Percentiles rank a stretch among this genome's conserved stretches.
Evolutionary conservation across 1,140 invertebrate species (phyloP).

Genomic region (Micrasema minimum): DNA sequence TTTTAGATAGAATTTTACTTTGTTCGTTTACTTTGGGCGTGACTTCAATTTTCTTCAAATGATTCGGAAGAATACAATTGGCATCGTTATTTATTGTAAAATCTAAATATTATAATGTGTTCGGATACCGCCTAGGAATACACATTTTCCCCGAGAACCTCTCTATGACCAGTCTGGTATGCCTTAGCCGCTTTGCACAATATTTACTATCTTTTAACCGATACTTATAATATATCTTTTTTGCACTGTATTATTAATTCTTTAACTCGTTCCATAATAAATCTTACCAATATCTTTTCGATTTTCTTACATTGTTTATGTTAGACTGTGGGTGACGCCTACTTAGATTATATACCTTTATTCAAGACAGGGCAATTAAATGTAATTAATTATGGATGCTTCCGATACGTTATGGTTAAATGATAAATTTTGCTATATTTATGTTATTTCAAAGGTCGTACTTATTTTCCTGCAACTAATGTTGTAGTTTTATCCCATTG

Average conservation of each 20-base stretch:
- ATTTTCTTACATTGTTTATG: neutral
- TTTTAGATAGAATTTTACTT: conserved; percentile 38
- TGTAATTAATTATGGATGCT: conserved; percentile 15
- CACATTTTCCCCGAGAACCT: conserved; percentile 31
- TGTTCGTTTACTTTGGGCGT: conserved; percentile 43
- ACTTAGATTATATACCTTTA: conserved; percentile 20
- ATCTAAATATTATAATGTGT: conserved; percentile 32
- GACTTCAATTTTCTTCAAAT: conserved; percentile 44
- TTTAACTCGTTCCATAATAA: neutral
- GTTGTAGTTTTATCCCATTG: no score
- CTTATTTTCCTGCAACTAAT: no score
- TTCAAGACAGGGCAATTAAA: conserved; percentile 19
- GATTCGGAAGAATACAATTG: neutral
- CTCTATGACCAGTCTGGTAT: conserved; percentile 45
- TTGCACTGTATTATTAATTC: conserved; percentile 3
- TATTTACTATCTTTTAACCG: conserved; percentile 3
- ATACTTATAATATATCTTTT: conserved; percentile 16
- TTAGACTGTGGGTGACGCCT: conserved; percentile 6
- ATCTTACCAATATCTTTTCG: neutral
- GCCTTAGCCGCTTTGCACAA: conserved; percentile 1
- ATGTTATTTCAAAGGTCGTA: no score
- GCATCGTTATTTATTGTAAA: conserved; percentile 31
- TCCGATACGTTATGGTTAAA: neutral
- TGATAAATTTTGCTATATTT: no score
- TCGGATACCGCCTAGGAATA: conserved; percentile 27